Evolutionary conservation across 2,797 vertebrate species (phyloP), one percentile per base, ranked within the genome.

Genomic region (Micropoecilia bifurca): DNA sequence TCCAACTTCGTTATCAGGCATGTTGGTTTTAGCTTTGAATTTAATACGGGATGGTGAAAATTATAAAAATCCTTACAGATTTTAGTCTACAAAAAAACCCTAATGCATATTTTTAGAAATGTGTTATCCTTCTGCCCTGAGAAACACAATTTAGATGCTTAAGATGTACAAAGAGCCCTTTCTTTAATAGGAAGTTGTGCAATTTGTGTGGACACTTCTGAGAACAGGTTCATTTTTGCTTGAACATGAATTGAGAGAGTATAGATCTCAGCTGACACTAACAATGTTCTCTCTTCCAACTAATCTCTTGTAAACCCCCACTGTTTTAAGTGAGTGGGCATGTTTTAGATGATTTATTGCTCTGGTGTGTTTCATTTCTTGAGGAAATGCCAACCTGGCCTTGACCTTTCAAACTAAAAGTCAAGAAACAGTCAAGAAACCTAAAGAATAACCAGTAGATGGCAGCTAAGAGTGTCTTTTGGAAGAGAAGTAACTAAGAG

Each of bases 401-500:
- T 71, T 71, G 72, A 50, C 73, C 28, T 50, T 20, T 30, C 72
- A 71, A 47, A 55, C 28, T 7, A 71, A 50, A 57, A 25, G 47
- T 14, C 0, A 63, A 7, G 25, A 28, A 48, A n/a, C 76, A 20
- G 36, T 16, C 74, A 68, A 41, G 20, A 41, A 25, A 25, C 22
- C 61, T 6, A 28, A 39, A 59, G 1, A 71, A 0, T 6, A 36
- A 85, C 93, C 94, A 94, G 86, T 80, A 94, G 93, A 84, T 91
- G 94, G 94, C 94, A 93, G 86, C 81, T 89, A 3, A 74, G 92
- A 86, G 89, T 47, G 84, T 77, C 4, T 85, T 79, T 50, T 43
- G 43, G 16, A 76, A 53, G 72, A 25, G 10, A 72, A 66, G 72
- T 39, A 47, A 75, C 6, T 20, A n/a, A 25, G 20, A 68, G 63